Evolutionary conservation across 2,113 vertebrate genomes (phyloP), one percentile per base, ranked within the genome.

Genomic region (Colossoma macropomum): DNA sequence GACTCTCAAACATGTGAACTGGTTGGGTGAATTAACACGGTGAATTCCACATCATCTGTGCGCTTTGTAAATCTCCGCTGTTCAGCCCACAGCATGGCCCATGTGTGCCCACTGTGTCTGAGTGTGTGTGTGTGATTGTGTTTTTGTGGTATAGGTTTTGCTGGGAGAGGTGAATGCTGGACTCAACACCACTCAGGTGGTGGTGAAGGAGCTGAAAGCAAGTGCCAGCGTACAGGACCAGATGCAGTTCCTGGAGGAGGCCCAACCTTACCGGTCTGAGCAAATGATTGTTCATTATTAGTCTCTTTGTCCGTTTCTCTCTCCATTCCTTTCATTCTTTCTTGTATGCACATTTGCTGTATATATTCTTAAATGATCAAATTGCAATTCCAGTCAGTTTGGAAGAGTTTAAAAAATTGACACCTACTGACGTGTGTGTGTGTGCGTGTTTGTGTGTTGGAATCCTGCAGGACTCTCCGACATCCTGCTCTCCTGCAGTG

Each of bases 221-320:
- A 97, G 97, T 0, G 95, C 97, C 91, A 97, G 97, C 0, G 96
- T 98, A 81, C 97, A 97, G 90, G 97, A 98, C 84, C 98, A 99
- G 94, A 95, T 96, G 93, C 96, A 96, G 75, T 99, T 99, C 91
- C 89, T 99, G 90, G 97, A 99, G 87, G 97, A 99, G 90, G 95
- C 93, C 0, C 96, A 97, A 88, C 97, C 97, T 27, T 97, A 98
- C 92, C 94, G 96, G 97, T 99, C 85, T 86, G 87, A 70, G 71
- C 50, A 13, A 16, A 16, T 60, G 19, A n/a, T 59, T 62, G 16
- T 32, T 62, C 32, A 71, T 50, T 8, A 32, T 27, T 60, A 0
- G 30, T 41, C 11, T 7, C 19, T 66, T 7, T 23, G 7, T 48
- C 41, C 19, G 16, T 38, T 2, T 25, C 25, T 69, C n/a, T 25